Base-by-base conservation (phyloP, 2,888 invertebrate species). In the Malthinus flaveolus region DNA sequence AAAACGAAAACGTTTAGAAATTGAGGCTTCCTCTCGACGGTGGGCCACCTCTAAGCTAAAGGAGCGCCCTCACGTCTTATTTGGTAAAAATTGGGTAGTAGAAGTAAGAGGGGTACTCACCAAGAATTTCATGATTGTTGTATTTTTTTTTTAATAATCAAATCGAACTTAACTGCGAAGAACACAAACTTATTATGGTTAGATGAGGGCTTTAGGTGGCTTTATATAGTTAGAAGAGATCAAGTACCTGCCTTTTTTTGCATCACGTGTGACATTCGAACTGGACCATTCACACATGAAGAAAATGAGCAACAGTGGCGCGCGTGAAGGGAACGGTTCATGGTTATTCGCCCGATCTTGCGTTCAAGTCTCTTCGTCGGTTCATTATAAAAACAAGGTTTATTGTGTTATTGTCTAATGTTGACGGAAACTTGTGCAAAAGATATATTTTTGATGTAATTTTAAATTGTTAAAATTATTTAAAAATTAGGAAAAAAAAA, bases 91-190 rank as follows among this genome's bases (percentile, higher is more conserved):
- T n/a, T 45, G 9, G 1, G 7, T n/a, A 23, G 6, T n/a, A 46
- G 31, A 45, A 46, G 6, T 31, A n/a, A 33, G 34, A 42, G 11
- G 32, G 35, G 45, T 49, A 62, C 66, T 66, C 49, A 66, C 66
- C 57, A 66, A 56, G 59, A 64, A 66, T 58, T 66, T 66, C 66
- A 66, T 66, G 42, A 51, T 66, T 51, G 11, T n/a, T 48, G 11
- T 53, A 36, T 44, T 33, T 12, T 44, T 33, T 12, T 48, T 15
- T 49, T 53, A 23, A 23, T 23, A 9, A 31, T 36, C 13, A 31
- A n/a, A 32, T 50, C 36, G 13, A 56, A 59, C 55, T 48, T 46
- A 50, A 56, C 55, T 56, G 48, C 52, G 56, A 56, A 23, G 33
- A 32, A 36, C 39, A 56, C 59, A 48, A 51, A 44, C 35, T n/a